Evolutionary conservation across 2,888 invertebrate genomes (phyloP).

Genomic region (Octonoba sinensis): DNA sequence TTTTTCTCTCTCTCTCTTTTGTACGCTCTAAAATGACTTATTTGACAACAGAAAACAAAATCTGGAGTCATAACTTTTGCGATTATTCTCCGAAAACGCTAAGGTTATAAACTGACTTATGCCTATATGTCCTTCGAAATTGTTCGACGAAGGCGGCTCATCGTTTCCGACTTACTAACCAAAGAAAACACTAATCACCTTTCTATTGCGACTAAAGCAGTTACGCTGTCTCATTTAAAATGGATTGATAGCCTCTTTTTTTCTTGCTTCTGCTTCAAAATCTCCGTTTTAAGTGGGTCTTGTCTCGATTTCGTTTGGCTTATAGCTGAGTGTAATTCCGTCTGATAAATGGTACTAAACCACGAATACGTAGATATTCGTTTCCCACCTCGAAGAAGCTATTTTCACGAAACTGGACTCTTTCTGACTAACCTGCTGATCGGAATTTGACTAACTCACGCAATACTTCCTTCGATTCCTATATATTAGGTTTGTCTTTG

Average conservation of each 20-base stretch:
- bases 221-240: conserved; percentile 44
- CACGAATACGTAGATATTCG: conserved; percentile 20
- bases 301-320: conserved; percentile 14
- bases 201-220: conserved; percentile 20
- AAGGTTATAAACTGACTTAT: neutral
- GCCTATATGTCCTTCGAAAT: neutral
- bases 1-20: too few species aligned
- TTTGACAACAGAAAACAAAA: too few species aligned
- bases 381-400: conserved; percentile 3
- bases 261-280: neutral
- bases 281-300: conserved; percentile 10
- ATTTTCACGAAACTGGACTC: conserved; percentile 16
- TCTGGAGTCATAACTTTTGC: too few species aligned
- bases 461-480: too few species aligned
- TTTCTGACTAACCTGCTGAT: neutral
- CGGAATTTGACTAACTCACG: too few species aligned
- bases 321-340: conserved; percentile 35
- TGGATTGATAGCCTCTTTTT: conserved; percentile 27
- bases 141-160: too few species aligned
- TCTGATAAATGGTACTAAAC: conserved; percentile 31
- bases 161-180: too few species aligned
- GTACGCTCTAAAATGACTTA: too few species aligned
- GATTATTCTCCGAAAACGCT: too few species aligned
- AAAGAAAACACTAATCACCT: conserved; percentile 27
- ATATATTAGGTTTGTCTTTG: too few species aligned